phyloP scores from a whole-genome alignment of 2,888 invertebrate genomes.

The Ornithoptera priamus region DNA sequence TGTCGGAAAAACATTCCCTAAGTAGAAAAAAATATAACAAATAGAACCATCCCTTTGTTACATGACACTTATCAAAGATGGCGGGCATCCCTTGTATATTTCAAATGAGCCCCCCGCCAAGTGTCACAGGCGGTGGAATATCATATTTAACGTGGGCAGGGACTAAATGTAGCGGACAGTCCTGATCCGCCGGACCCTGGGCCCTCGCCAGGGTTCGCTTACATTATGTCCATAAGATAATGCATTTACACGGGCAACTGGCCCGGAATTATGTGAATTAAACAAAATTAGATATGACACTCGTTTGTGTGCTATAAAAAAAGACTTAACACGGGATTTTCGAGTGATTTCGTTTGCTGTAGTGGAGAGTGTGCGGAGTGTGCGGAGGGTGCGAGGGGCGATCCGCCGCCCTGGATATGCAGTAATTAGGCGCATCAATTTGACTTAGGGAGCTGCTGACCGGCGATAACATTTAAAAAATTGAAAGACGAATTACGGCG shows the following conservation, averaged over 20 bases:
- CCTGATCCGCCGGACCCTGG: not conserved
- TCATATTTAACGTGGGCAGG: not conserved
- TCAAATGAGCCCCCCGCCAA: not conserved
- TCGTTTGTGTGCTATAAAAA: no score
- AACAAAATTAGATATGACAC: no score
- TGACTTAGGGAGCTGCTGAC: slow-evolving; percentile 5
- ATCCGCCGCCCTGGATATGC: slow-evolving; percentile 1
- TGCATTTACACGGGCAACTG: no score
- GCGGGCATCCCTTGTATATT: not conserved
- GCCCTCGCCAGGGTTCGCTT: no score
- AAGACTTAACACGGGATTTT: no score
- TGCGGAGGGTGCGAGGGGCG: not conserved
- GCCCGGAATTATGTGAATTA: no score
- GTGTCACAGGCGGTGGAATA: not conserved
- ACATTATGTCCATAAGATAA: no score
- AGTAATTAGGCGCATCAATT: slow-evolving; percentile 21
- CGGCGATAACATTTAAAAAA: not conserved
- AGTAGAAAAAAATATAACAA: no score
- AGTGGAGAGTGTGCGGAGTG: no score
- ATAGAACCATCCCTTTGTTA: not conserved
- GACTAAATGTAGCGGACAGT: not conserved
- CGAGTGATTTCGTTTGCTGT: no score
- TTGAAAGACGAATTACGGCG: no score
- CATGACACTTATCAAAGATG: not conserved
- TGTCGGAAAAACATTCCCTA: no score